Conservation (phyloP, 1,140 invertebrate species). For the Aphidius ervi region DNA sequence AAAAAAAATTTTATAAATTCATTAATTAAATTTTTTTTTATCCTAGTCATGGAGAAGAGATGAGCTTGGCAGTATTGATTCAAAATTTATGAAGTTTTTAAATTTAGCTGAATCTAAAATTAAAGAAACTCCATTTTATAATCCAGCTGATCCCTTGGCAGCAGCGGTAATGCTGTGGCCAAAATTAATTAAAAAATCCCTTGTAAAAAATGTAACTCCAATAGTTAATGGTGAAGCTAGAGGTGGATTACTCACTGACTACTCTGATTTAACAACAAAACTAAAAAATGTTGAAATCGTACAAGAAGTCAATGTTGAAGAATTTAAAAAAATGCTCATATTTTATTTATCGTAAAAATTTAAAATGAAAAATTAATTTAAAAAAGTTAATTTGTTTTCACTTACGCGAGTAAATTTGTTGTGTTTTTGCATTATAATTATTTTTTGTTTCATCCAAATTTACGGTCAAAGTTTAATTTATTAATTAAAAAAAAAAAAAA, state of each 20-base stretch:
- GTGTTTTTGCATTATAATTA: too few species aligned
- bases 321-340: constrained; percentile 29
- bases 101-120: constrained; percentile 46
- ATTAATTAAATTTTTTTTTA: not conserved
- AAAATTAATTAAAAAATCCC: constrained; percentile 24
- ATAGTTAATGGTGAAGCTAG: constrained; percentile 26
- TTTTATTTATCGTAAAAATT: constrained; percentile 25
- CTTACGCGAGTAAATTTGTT: too few species aligned
- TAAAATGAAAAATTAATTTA: too few species aligned
- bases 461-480: too few species aligned
- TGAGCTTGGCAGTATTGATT: constrained; percentile 39
- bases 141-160: constrained; percentile 35
- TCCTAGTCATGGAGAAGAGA: constrained; percentile 47
- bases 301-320: constrained; percentile 25
- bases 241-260: constrained; percentile 35
- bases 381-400: too few species aligned
- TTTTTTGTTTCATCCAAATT: too few species aligned
- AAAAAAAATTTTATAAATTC: not conserved
- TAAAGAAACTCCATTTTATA: constrained; percentile 28
- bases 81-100: constrained; percentile 42
- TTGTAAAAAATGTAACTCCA: constrained; percentile 26
- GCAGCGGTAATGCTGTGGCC: constrained; percentile 38
- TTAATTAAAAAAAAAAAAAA: too few species aligned
- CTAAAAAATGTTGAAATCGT: constrained; percentile 33
- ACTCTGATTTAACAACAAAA: constrained; percentile 22